Evolutionary conservation across 2,113 vertebrate genomes (phyloP).

Genomic region (Centropristis striata): DNA sequence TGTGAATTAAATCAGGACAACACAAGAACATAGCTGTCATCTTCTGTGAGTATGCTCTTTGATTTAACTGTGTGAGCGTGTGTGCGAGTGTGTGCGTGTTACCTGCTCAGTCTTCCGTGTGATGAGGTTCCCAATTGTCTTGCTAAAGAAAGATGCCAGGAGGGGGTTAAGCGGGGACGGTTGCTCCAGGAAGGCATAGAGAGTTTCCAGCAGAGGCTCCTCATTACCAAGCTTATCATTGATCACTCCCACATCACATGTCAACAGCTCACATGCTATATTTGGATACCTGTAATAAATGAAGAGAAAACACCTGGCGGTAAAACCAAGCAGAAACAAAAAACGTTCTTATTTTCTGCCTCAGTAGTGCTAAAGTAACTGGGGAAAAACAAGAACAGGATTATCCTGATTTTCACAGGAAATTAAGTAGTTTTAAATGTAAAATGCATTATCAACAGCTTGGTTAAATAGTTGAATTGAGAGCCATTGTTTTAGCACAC

Average conservation of each 20-base stretch:
- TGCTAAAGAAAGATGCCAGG: constrained; percentile 98
- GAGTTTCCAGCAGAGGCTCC: constrained; percentile 90
- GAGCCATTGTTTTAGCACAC: neutral
- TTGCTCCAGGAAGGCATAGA: constrained; percentile 93
- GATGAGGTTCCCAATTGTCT: constrained; percentile 96
- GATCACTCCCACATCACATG: constrained; percentile 94
- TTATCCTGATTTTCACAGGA: neutral
- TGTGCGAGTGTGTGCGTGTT: constrained; percentile 14
- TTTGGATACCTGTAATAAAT: constrained; percentile 89
- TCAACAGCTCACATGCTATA: constrained; percentile 96
- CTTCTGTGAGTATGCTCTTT: constrained; percentile 13
- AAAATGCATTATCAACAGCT: neutral
- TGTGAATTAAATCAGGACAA: constrained; percentile 18
- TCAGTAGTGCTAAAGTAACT: neutral
- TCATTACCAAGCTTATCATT: constrained; percentile 95
- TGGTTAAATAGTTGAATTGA: neutral
- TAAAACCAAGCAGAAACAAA: constrained; percentile 13
- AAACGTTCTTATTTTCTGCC: neutral
- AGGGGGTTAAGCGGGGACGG: constrained; percentile 95
- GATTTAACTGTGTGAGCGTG: constrained; percentile 11
- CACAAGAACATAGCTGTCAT: constrained; percentile 16
- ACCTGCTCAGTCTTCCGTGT: constrained; percentile 98
- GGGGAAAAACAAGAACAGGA: neutral
- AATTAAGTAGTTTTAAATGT: constrained; percentile 1
- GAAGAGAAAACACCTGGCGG: constrained; percentile 12